Percentiles rank a stretch among this genome's conserved stretches.
Evolutionary conservation across 2,797 vertebrate species (phyloP).

Genomic region (Diplodus sargus): DNA sequence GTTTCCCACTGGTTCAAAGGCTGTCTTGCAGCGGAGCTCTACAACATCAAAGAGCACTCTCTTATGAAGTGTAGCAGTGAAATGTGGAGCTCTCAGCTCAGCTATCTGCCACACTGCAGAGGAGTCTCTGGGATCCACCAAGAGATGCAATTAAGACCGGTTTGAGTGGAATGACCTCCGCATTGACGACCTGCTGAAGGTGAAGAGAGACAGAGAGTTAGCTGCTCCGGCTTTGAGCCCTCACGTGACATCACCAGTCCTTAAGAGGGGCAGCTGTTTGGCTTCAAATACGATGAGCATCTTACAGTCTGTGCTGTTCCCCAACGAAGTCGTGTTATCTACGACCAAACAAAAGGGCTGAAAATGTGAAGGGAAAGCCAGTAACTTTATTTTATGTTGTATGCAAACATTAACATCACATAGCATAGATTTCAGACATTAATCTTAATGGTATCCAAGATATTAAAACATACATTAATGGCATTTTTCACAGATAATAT

Average conservation of each 20-base stretch:
- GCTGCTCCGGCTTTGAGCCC: slow-evolving; percentile 18
- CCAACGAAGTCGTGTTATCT: background rate
- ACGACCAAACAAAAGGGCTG: slow-evolving; percentile 1
- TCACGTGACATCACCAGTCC: slow-evolving; percentile 19
- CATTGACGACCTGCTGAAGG: slow-evolving; percentile 35
- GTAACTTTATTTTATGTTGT: background rate
- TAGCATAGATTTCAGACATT: background rate
- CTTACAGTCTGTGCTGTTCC: slow-evolving; percentile 1
- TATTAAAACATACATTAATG: background rate
- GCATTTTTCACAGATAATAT: background rate
- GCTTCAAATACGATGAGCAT: slow-evolving; percentile 25
- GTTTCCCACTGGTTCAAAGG: slow-evolving; percentile 80
- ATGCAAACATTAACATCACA: background rate
- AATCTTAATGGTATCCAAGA: background rate
- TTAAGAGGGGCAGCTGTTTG: slow-evolving; percentile 14
- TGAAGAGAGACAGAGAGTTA: slow-evolving; percentile 41
- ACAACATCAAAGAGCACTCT: slow-evolving; percentile 76
- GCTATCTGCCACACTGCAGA: slow-evolving; percentile 68
- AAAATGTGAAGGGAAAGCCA: background rate
- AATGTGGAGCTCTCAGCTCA: slow-evolving; percentile 69
- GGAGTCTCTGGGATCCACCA: slow-evolving; percentile 67
- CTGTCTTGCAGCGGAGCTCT: slow-evolving; percentile 75
- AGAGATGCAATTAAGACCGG: slow-evolving; percentile 63
- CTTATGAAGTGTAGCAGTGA: slow-evolving; percentile 67
- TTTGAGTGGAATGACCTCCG: slow-evolving; percentile 64